Percentiles rank a stretch among this genome's conserved stretches.
Conservation (phyloP, 2,797 vertebrate species). For the Sebastes vulpes region DNA sequence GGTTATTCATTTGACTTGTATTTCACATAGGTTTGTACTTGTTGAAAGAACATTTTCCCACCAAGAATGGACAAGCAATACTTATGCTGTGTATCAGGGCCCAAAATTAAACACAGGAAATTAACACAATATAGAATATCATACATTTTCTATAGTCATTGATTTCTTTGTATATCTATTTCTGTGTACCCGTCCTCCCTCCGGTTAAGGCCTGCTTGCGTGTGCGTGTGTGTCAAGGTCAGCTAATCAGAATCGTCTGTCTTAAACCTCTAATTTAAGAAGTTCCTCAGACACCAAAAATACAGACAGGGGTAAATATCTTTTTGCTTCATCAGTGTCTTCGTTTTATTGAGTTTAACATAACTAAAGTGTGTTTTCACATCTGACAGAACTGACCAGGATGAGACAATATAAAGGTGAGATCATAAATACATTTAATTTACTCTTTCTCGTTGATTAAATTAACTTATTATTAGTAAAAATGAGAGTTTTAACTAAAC, state of each 20-base stretch:
- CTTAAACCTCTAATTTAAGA: neutral
- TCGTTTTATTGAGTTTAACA: neutral
- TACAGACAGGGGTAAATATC: constrained; percentile 43
- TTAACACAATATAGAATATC: neutral
- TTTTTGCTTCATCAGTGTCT: neutral
- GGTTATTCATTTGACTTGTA: too few species aligned
- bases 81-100: neutral
- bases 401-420: constrained; percentile 70
- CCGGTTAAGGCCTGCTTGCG: neutral
- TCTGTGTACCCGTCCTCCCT: neutral
- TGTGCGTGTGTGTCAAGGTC: neutral
- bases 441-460: neutral
- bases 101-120: neutral
- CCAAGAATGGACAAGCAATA: neutral
- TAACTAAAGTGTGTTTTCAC: neutral
- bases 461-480: too few species aligned
- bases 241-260: neutral
- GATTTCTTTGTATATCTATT: neutral
- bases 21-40: neutral
- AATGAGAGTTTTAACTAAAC: neutral
- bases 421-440: neutral
- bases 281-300: too few species aligned
- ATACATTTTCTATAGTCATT: neutral
- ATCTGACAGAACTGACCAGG: constrained; percentile 54
- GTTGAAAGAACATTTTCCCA: neutral